phyloP scores from a whole-genome alignment of 2,113 vertebrate genomes.

The Pachypanchax playfairii region DNA sequence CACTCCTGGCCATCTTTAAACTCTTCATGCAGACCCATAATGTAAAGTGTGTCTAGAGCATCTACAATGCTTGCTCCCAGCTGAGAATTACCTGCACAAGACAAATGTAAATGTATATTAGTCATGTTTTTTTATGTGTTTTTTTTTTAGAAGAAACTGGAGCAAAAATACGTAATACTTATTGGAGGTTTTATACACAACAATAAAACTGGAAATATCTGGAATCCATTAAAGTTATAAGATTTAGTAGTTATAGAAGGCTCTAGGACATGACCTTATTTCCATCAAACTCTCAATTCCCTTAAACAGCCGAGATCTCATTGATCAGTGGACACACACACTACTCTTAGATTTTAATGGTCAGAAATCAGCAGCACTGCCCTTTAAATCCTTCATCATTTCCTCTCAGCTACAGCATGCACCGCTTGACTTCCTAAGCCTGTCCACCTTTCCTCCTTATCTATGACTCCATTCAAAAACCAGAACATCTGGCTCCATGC shows the following conservation, averaged over 20 bases:
- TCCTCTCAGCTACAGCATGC: conserved; percentile 27
- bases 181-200: background rate
- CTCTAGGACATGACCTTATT: background rate
- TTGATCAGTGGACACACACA: background rate
- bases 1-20: conserved; percentile 96
- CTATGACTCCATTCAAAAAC: conserved; percentile 45
- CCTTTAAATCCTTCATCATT: conserved; percentile 30
- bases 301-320: background rate
- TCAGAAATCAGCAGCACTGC: conserved; percentile 4
- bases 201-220: too few relatives aligned
- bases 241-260: background rate
- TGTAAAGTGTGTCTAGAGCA: conserved; percentile 95
- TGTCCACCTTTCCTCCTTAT: conserved; percentile 35
- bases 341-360: background rate
- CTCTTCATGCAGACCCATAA: conserved; percentile 97
- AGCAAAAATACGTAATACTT: background rate
- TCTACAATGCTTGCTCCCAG: conserved; percentile 97
- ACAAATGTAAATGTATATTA: conserved; percentile 11
- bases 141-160: too few relatives aligned
- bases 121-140: too few relatives aligned
- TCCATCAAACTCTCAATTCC: too few relatives aligned
- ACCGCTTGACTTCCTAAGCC: conserved; percentile 21
- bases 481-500: conserved; percentile 35
- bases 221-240: background rate
- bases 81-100: conserved; percentile 89